Evolutionary conservation across 2,113 vertebrate species (phyloP), one percentile per base, ranked within the genome.

Genomic region (Dasypus novemcinctus): DNA sequence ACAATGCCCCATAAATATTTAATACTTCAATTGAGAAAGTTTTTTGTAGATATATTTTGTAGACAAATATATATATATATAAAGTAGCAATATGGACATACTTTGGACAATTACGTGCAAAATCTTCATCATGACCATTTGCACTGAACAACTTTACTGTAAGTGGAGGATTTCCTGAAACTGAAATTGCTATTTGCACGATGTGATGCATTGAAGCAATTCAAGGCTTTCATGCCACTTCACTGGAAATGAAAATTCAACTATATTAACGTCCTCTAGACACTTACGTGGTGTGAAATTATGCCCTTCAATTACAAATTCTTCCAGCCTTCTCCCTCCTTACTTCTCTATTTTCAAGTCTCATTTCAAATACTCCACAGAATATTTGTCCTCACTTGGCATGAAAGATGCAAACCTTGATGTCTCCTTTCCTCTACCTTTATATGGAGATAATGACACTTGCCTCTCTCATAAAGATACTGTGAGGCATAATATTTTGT

Each of bases 251-350:
- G 96, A 95, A 96, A 94, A 95, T 84, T 90, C 96, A 63, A 57
- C 94, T 91, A 59, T 83, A 95, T 96, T 96, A 98, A 83, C 18
- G 66, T 96, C 88, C 93, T 95, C 93, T 64, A 94, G 94, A 91
- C 97, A 97, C 97, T 98, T 96, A 36, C 0, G 80, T 89, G 86
- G 52, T 96, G 87, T 96, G 97, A 94, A 97, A 98, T 97, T 97
- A 98, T 97, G 96, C 80, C 83, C 89, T 46, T 97, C 95, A 76
- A 96, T 97, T 97, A 97, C 92, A 96, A 94, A 97, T 96, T 97
- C 91, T 96, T 83, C 69, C 52, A 95, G 91, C 86, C 36, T 72
- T 71, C 74, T 90, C 90, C 90, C 69, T 94, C 90, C 83, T 80
- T 46, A 71, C 75, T 87, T 91, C 94, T 90, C 64, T 90, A 36